Evolutionary conservation across 2,888 invertebrate genomes (phyloP).

Genomic region (Capitulum mitella): DNA sequence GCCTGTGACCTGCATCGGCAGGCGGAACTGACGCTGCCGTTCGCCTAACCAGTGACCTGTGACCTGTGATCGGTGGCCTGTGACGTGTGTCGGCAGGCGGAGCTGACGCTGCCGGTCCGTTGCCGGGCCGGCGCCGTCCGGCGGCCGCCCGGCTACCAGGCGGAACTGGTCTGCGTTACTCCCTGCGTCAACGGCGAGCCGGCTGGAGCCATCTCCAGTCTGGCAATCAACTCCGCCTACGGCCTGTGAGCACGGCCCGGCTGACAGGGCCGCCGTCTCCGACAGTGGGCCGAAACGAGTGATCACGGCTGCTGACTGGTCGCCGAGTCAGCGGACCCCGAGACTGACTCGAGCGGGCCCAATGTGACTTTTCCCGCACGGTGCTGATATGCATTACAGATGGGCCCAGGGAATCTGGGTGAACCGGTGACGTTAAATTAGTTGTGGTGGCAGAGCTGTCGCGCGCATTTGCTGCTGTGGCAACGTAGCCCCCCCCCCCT

Average conservation of each 20-base stretch:
- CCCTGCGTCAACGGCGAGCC: slow-evolving; percentile 68
- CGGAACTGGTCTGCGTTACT: slow-evolving; percentile 87
- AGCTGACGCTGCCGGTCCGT: slow-evolving; percentile 47
- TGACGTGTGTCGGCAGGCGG: slow-evolving; percentile 42
- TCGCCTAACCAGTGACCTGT: slow-evolving; percentile 77
- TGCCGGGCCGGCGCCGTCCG: slow-evolving; percentile 70
- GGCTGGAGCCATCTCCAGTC: slow-evolving; percentile 76
- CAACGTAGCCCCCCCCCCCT: too few relatives aligned
- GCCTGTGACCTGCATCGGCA: slow-evolving; percentile 43
- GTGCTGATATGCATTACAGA: too few relatives aligned
- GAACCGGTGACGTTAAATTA: too few relatives aligned
- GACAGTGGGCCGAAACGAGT: neutral
- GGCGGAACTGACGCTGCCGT: slow-evolving; percentile 39
- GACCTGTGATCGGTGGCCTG: slow-evolving; percentile 61
- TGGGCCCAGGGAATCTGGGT: too few relatives aligned
- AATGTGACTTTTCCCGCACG: too few relatives aligned
- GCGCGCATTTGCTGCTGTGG: too few relatives aligned
- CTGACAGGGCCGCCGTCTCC: slow-evolving; percentile 4
- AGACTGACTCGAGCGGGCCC: too few relatives aligned
- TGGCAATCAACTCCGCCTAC: slow-evolving; percentile 91
- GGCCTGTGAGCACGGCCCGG: slow-evolving; percentile 73
- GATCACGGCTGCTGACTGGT: neutral
- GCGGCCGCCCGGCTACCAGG: slow-evolving; percentile 93
- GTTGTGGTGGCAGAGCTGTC: too few relatives aligned
- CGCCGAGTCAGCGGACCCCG: too few relatives aligned